Evolutionary conservation across 2,888 invertebrate genomes (phyloP).

Genomic region (Buathra laborator): DNA sequence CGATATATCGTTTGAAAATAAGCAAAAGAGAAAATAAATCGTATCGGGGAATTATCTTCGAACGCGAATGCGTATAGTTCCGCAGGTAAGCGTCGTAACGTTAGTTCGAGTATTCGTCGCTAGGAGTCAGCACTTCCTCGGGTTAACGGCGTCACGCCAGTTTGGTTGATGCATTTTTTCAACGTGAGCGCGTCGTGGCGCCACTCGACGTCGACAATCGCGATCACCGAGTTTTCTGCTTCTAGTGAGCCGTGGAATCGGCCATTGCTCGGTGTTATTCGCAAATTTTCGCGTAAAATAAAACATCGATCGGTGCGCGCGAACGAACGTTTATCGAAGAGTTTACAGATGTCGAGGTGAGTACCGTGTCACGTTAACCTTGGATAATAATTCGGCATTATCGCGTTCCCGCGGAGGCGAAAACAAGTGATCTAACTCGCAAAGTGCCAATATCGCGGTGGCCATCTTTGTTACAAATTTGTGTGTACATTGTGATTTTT

Average conservation of each 20-base stretch:
- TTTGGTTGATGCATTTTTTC: constrained; percentile 7
- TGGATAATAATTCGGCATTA: constrained; percentile 52
- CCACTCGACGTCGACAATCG: constrained; percentile 70
- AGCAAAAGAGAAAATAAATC: background rate
- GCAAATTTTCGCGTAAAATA: constrained; percentile 57
- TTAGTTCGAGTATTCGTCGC: background rate
- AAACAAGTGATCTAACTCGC: constrained; percentile 60
- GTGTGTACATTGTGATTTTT: constrained; percentile 71
- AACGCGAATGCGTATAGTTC: background rate
- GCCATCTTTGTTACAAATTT: constrained; percentile 82
- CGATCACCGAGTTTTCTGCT: constrained; percentile 76
- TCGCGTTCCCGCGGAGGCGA: constrained; percentile 61
- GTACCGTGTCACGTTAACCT: constrained; percentile 35
- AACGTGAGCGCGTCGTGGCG: constrained; percentile 73
- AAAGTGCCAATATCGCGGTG: constrained; percentile 75
- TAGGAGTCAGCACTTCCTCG: constrained; percentile 53
- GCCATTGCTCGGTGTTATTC: constrained; percentile 77
- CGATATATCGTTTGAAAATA: background rate
- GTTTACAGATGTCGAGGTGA: constrained; percentile 70
- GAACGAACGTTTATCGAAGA: constrained; percentile 35
- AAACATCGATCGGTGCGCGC: constrained; percentile 16
- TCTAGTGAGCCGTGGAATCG: constrained; percentile 77
- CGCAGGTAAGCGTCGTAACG: background rate
- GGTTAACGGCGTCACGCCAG: background rate
- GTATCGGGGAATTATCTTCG: background rate